These are phyloP conservation scores for Istiophorus platypterus DNA, from an alignment of 2,113 vertebrate genomes.

Conservation along the genomic window DNA sequence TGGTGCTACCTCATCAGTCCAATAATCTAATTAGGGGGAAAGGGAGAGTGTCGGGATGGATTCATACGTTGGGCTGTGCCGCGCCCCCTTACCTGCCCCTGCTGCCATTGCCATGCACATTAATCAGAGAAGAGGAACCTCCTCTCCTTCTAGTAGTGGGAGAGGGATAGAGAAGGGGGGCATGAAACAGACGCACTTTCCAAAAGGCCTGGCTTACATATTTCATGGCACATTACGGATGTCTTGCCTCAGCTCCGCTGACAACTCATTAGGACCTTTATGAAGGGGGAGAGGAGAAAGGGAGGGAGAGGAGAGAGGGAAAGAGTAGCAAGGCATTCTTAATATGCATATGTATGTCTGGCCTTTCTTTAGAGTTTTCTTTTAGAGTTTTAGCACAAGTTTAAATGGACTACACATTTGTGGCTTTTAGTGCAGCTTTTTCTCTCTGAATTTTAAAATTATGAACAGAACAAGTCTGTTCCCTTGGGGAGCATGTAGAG, in stretches of 20 bases:
- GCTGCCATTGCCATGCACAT: constrained; percentile 53
- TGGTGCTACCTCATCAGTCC: constrained; percentile 80
- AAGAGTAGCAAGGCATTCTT: constrained; percentile 53
- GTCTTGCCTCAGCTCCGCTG: constrained; percentile 79
- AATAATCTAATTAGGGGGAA: constrained; percentile 78
- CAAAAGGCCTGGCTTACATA: constrained; percentile 78
- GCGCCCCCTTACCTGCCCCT: constrained; percentile 62
- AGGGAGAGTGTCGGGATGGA: constrained; percentile 70
- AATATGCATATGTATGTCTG: constrained; percentile 59
- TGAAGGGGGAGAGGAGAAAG: constrained; percentile 49
- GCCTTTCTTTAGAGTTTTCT: constrained; percentile 57
- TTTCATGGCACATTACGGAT: constrained; percentile 83
- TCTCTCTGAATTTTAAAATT: constrained; percentile 46
- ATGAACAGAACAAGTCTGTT: constrained; percentile 25
- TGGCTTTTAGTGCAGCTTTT: constrained; percentile 59
- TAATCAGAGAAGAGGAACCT: constrained; percentile 68
- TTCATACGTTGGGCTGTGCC: constrained; percentile 57
- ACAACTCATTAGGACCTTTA: constrained; percentile 82
- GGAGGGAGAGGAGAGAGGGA: constrained; percentile 15
- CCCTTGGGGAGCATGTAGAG: constrained; percentile 15
- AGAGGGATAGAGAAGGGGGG: constrained; percentile 7
- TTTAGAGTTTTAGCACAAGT: constrained; percentile 48
- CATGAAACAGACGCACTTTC: constrained; percentile 64
- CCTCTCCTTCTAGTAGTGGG: constrained; percentile 43
- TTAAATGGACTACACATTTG: constrained; percentile 53